These are phyloP conservation scores for Seira ritae DNA, from an alignment of 2,888 invertebrate genomes.

Conservation along the genomic window DNA sequence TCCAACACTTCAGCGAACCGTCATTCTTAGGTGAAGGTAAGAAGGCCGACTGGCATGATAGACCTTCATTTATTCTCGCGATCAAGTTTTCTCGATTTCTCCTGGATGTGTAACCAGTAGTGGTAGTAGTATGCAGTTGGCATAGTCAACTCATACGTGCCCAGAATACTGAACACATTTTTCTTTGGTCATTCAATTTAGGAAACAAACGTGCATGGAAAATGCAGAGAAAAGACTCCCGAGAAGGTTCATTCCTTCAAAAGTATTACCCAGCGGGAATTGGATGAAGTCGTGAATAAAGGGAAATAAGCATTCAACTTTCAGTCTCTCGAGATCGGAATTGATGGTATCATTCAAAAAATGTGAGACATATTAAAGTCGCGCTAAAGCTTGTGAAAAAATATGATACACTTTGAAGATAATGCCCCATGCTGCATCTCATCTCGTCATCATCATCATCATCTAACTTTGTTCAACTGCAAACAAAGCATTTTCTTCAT, in stretches of 20 bases:
- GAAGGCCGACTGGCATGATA: too few species aligned
- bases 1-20: too few species aligned
- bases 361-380: too few species aligned
- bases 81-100: constrained; percentile 1
- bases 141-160: neutral
- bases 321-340: neutral
- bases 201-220: constrained; percentile 3
- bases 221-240: neutral
- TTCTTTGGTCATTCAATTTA: neutral
- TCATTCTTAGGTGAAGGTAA: too few species aligned
- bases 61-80: neutral
- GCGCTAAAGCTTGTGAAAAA: too few species aligned
- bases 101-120: too few species aligned
- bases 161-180: neutral
- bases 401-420: too few species aligned
- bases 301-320: neutral
- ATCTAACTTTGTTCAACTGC: too few species aligned
- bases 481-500: too few species aligned
- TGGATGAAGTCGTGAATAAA: neutral
- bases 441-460: too few species aligned
- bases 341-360: neutral
- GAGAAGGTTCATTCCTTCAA: neutral
- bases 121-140: neutral
- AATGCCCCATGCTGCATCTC: too few species aligned
- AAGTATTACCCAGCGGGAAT: neutral